A percentile compares a stretch with the other conserved stretches of the same genome.
Conservation (phyloP, 2,888 invertebrate species). For the Rhagonycha fulva region DNA sequence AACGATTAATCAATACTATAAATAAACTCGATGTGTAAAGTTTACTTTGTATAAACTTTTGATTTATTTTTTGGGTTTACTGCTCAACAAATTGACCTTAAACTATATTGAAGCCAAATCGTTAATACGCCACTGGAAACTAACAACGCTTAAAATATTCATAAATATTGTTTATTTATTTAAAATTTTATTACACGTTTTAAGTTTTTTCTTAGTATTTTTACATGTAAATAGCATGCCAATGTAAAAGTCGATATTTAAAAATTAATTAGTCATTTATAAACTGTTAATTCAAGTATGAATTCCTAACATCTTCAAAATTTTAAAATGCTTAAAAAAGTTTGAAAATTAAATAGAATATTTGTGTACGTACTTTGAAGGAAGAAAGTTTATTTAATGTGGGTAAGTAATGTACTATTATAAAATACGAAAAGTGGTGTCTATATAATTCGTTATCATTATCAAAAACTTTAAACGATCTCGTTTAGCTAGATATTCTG, state of each 20-base stretch:
- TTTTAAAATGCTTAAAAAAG: background rate
- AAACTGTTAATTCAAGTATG: too few relatives aligned
- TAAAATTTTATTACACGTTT: background rate
- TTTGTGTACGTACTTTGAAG: background rate
- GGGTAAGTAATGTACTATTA: background rate
- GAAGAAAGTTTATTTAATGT: background rate
- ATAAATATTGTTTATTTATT: background rate
- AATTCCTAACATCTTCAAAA: background rate
- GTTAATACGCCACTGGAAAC: background rate
- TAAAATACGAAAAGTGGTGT: constrained; percentile 1
- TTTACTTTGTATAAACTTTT: background rate
- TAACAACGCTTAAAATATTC: background rate
- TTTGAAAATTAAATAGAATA: background rate
- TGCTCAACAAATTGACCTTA: background rate
- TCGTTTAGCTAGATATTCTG: constrained; percentile 43
- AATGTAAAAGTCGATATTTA: background rate
- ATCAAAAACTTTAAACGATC: constrained; percentile 45
- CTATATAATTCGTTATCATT: constrained; percentile 40
- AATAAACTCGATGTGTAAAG: background rate
- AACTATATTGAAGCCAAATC: background rate
- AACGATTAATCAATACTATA: background rate
- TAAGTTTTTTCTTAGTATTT: background rate
- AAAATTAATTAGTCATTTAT: background rate
- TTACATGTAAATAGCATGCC: background rate
- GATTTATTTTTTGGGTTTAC: background rate